phyloP scores from a whole-genome alignment of 2,797 vertebrate species.

The Cygnus olor region DNA sequence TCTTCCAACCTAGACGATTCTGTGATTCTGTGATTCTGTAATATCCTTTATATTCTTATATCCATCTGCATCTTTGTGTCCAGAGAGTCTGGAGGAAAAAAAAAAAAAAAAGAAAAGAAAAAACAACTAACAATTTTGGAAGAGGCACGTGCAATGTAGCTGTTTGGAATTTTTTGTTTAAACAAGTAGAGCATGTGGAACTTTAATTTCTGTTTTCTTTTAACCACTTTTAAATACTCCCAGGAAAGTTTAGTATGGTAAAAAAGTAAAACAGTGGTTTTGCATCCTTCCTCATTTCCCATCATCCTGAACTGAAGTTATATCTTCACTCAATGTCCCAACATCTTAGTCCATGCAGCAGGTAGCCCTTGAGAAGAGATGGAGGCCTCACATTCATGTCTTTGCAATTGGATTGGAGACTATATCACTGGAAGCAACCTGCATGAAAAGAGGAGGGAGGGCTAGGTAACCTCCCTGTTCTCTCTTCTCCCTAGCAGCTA shows the following conservation, averaged over 20 bases:
- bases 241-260: background rate
- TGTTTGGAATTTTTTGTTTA: background rate
- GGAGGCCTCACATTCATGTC: background rate
- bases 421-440: background rate
- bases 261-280: background rate
- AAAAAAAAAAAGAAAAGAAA: rapidly evolving
- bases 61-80: background rate
- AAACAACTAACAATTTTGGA: rapidly evolving
- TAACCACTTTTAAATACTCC: background rate
- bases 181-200: rapidly evolving
- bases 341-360: background rate
- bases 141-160: background rate
- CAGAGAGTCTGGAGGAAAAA: background rate
- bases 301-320: background rate
- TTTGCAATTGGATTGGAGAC: background rate
- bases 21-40: no score
- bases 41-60: background rate
- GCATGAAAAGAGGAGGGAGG: background rate
- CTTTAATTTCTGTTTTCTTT: background rate
- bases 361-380: background rate
- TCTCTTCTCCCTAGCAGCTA: background rate
- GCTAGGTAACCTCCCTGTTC: rapidly evolving
- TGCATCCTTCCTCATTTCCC: background rate
- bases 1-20: no score
- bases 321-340: background rate